Base-by-base conservation (phyloP, 2,888 invertebrate species). In the Ischnura elegans region DNA sequence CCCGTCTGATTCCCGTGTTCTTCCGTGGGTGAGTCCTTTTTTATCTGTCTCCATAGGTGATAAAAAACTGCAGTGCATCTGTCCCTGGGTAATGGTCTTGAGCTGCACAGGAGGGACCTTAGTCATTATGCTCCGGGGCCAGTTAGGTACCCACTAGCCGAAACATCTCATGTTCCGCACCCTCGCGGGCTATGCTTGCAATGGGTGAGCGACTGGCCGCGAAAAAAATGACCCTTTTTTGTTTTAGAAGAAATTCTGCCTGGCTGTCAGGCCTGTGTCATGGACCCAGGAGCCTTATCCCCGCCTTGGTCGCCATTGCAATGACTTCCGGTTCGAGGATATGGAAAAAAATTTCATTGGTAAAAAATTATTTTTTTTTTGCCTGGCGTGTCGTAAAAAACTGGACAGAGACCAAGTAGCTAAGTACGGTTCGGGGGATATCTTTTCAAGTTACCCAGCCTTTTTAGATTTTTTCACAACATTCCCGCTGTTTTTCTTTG, bases 161-260 rank as follows among this genome's bases (percentile, higher is more conserved):
- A 76, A 76, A 36, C 25, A 76, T 76, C 29, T 66, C 66, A 43
- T 66, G 3, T 61, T 61, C 8, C 36, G 51, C 8, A 42, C 90
- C 90, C 51, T 51, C 61, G 61, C 61, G 21, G 8, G 21, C 43
- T 1, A 47, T 36, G 13, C 36, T 21, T n/a, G 21, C 42, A 55
- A 21, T 25, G 87, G 87, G 87, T 61, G 21, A 55, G 13, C 13
- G 87, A 55, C 55, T 61, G 36, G 90, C 43, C 76, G 25, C 21
- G 13, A 90, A 90, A 86, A 90, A 90, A 43, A 43, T 90, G 90
- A 90, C 90, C 86, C 29, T 90, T 90, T 90, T 66, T 90, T 90
- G 90, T 90, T 90, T 90, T 87, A 87, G 86, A 76, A 13, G 13
- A 25, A 25, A 76, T 76, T 36, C 76, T 4, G 36, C 76, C 29